Evolutionary conservation across 23 tunicate species (phyloP).

Genomic region (Styela plicata): DNA sequence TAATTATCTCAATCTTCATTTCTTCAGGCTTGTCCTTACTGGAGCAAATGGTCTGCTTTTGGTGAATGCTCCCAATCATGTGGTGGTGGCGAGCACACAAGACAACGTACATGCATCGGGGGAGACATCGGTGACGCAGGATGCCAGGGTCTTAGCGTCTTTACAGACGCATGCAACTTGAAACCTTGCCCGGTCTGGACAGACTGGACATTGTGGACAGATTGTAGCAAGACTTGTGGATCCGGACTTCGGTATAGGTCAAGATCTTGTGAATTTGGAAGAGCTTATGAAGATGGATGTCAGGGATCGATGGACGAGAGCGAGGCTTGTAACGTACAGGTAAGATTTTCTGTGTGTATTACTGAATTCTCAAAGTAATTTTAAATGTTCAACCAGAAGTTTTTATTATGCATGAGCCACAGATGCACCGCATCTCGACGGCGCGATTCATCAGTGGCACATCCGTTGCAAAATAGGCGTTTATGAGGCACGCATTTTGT

Average conservation of each 20-base stretch:
- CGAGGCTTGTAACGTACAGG: constrained; percentile 47
- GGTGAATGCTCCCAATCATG: constrained; percentile 59
- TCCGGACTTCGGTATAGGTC: constrained; percentile 39
- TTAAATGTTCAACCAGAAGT: not conserved
- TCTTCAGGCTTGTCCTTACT: constrained; percentile 66
- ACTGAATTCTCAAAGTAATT: not conserved
- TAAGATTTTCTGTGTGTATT: constrained; percentile 8
- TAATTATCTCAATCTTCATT: too few species aligned
- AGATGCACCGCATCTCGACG: too few species aligned
- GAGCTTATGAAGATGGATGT: constrained; percentile 48
- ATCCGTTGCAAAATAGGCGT: too few species aligned
- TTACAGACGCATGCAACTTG: constrained; percentile 32
- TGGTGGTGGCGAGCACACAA: constrained; percentile 62
- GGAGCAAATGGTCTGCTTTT: constrained; percentile 67
- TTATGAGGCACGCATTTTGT: too few species aligned
- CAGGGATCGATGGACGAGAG: constrained; percentile 36
- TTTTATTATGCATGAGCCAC: not conserved
- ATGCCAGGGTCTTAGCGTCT: constrained; percentile 42
- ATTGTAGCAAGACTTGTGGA: constrained; percentile 68
- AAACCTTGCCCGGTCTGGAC: constrained; percentile 47
- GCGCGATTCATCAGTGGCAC: too few species aligned
- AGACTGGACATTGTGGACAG: constrained; percentile 52
- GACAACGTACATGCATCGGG: constrained; percentile 43
- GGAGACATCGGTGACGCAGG: constrained; percentile 51
- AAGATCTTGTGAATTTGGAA: constrained; percentile 50